phyloP scores from a whole-genome alignment of 2,113 vertebrate genomes.

The Podilymbus podiceps region DNA sequence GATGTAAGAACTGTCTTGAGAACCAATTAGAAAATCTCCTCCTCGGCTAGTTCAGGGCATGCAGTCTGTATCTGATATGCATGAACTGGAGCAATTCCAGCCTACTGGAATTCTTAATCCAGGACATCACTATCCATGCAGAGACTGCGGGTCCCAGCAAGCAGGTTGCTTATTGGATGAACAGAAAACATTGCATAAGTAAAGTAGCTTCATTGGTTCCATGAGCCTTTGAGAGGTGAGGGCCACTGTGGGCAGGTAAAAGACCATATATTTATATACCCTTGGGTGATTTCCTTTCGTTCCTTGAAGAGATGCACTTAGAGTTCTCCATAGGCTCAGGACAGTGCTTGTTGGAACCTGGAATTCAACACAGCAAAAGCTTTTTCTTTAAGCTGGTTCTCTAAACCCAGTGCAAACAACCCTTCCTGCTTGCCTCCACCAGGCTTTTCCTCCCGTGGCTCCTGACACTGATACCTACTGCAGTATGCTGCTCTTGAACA shows the following conservation, averaged over 20 bases:
- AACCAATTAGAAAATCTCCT: neutral
- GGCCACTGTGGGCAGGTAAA: neutral
- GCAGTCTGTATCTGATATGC: neutral
- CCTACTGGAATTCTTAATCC: neutral
- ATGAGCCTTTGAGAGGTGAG: neutral
- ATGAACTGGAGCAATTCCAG: neutral
- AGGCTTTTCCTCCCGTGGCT: conserved; percentile 85
- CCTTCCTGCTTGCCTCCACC: neutral
- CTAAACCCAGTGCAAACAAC: neutral
- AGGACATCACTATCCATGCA: neutral
- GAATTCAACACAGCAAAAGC: neutral
- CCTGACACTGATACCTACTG: conserved; percentile 65
- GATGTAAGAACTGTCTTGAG: neutral
- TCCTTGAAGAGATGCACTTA: neutral
- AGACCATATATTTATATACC: neutral
- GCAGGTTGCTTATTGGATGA: neutral
- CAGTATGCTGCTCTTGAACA: conserved; percentile 83
- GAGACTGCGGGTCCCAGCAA: neutral
- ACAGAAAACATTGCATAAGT: neutral
- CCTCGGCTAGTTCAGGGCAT: neutral
- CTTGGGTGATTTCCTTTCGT: neutral
- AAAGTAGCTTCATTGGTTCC: neutral
- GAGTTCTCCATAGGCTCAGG: neutral
- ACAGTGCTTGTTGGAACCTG: neutral
- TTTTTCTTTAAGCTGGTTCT: neutral